A percentile compares a stretch with the other conserved stretches of the same genome.
Conservation (phyloP, 2,113 vertebrate genomes). For the Bombycilla garrulus region DNA sequence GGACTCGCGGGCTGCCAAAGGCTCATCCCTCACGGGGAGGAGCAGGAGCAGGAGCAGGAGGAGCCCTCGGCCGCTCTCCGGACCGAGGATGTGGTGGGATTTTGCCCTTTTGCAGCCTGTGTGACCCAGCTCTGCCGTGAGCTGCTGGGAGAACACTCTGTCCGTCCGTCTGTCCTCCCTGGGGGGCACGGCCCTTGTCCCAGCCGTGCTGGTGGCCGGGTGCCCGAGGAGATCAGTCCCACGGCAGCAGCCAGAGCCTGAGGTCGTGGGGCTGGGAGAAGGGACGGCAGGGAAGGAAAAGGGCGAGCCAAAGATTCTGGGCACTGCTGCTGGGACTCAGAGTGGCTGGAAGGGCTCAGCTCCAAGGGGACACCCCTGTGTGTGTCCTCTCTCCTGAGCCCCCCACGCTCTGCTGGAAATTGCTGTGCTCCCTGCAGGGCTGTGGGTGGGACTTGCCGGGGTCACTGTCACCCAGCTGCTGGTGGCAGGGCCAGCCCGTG, state of each 20-base stretch:
- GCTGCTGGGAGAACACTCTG: background rate
- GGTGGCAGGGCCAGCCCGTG: background rate
- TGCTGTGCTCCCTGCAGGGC: accelerated
- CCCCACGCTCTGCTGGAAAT: accelerated
- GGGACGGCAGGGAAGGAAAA: background rate
- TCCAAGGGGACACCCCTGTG: background rate
- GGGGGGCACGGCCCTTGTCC: background rate
- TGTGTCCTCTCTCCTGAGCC: accelerated
- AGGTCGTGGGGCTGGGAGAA: background rate
- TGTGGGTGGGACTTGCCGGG: background rate
- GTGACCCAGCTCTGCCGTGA: background rate
- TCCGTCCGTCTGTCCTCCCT: background rate
- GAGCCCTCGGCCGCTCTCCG: background rate
- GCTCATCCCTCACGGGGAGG: background rate
- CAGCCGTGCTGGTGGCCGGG: accelerated
- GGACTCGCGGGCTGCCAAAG: background rate
- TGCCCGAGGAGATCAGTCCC: background rate
- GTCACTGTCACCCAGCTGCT: background rate
- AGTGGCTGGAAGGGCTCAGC: background rate
- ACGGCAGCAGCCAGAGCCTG: background rate
- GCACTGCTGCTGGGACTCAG: accelerated
- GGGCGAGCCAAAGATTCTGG: background rate
- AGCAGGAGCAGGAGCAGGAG: background rate
- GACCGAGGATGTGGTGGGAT: background rate
- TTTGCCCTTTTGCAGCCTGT: background rate